A percentile compares a stretch with the other conserved stretches of the same genome.
Conservation (phyloP, 2,888 invertebrate species). For the Torymus auratus region DNA sequence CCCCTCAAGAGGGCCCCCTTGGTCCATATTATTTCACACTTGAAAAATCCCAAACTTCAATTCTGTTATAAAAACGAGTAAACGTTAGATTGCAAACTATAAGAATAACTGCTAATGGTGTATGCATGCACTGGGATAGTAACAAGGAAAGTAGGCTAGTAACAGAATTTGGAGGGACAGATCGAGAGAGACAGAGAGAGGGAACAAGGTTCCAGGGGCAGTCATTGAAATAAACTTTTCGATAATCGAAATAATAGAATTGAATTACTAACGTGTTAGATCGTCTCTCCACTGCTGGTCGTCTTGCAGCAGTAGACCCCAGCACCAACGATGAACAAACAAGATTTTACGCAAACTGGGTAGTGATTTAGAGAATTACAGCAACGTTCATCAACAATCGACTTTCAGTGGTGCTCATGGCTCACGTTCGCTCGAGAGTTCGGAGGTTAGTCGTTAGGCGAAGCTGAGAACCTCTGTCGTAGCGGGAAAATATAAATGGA, state of each 20-base stretch:
- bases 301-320: constrained; percentile 4
- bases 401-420: constrained; percentile 56
- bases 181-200: not conserved
- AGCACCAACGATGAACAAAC: constrained; percentile 26
- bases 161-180: constrained; percentile 15
- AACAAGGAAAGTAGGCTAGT: constrained; percentile 52
- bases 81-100: constrained; percentile 3
- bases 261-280: constrained; percentile 35
- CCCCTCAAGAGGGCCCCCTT: constrained; percentile 76
- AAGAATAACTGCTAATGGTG: constrained; percentile 27
- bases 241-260: not conserved
- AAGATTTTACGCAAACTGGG: constrained; percentile 33
- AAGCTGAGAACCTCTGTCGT: constrained; percentile 60
- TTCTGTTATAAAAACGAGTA: too few relatives aligned
- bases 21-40: constrained; percentile 69
- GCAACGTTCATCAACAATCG: constrained; percentile 60
- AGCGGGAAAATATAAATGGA: constrained; percentile 64
- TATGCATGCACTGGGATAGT: constrained; percentile 37
- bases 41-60: constrained; percentile 5
- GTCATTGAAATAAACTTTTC: constrained; percentile 27
- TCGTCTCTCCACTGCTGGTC: constrained; percentile 19
- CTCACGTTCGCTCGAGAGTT: too few relatives aligned
- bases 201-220: not conserved
- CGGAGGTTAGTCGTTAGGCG: not conserved
- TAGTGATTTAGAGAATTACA: constrained; percentile 49